Base-by-base conservation (phyloP, 2,888 invertebrate species). In the Griposia aprilina region DNA sequence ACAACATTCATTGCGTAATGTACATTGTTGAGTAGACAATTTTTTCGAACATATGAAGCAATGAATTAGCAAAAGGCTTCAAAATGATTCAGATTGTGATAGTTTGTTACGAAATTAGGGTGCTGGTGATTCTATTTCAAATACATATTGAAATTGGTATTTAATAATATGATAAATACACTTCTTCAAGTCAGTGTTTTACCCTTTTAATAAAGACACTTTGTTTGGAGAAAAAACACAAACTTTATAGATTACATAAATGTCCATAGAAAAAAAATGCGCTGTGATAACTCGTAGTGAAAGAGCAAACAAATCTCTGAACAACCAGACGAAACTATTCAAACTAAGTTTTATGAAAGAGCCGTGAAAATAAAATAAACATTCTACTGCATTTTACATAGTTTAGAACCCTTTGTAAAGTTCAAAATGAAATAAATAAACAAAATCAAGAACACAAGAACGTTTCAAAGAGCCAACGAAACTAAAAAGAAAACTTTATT, bases 381-480 rank as follows among this genome's bases (percentile, higher is more conserved):
- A 67, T 48, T 76, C 15, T 10, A 23, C 17, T 50, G 41, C 57
- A 41, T 57, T 65, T 65, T 15, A 66, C 57, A 26, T 66, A 52
- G 26, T 41, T 60, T 11, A n/a, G 17, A 66, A 52, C 15, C 52
- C 3, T 63, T 78, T 67, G 48, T 63, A 20, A 67, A 63, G n/a
- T 63, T 78, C 67, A 45, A 6, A 68, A 68, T 48, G 15, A 50
- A 62, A 80, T 55, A 77, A 80, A 80, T 41, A 81, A 75, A 81
- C 17, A 30, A 50, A 77, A 67, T 80, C 66, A 83, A 76, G 48
- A 77, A 67, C 45, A 68, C 52, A 36, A 68, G 45, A 45, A 36
- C n/a, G 30, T 62, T 76, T 36, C 59, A 48, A 41, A 77, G 48
- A 36, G 45, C 62, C 11, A 36, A 36, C 17, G n/a, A 65, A 41